These are phyloP conservation scores for Puffinus mauretanicus DNA, from an alignment of 2,113 vertebrate species.

Conservation along the genomic window DNA sequence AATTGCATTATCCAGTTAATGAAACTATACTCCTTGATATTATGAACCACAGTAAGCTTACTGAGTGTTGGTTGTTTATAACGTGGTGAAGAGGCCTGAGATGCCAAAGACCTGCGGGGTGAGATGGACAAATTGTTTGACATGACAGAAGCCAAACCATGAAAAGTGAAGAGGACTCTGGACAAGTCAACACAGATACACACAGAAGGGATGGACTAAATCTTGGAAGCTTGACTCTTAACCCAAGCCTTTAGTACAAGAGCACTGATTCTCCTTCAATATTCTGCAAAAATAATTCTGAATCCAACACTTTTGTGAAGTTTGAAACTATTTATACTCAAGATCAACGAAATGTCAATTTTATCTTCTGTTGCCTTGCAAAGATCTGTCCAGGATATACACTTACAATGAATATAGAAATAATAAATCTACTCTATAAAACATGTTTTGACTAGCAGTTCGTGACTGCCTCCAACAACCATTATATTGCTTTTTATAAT, in stretches of 20 bases:
- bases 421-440: not conserved
- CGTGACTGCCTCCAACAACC: not conserved
- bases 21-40: not conserved
- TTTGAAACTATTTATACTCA: not conserved
- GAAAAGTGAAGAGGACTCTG: not conserved
- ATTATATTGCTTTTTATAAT: not conserved
- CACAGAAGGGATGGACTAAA: not conserved
- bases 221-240: not conserved
- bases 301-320: not conserved
- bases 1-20: not conserved
- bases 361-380: not conserved
- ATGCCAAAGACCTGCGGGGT: rapidly evolving
- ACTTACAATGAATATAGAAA: not conserved
- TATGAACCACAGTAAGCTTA: not conserved
- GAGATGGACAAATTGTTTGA: not conserved
- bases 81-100: not conserved
- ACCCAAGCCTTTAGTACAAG: not conserved
- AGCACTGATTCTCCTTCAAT: not conserved
- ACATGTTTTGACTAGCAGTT: not conserved
- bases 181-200: not conserved
- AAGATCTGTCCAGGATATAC: not conserved
- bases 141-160: not conserved
- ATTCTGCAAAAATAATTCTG: not conserved
- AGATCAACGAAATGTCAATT: not conserved
- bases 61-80: not conserved